phyloP scores from a whole-genome alignment of 2,888 invertebrate genomes.

The Xestia xanthographa region DNA sequence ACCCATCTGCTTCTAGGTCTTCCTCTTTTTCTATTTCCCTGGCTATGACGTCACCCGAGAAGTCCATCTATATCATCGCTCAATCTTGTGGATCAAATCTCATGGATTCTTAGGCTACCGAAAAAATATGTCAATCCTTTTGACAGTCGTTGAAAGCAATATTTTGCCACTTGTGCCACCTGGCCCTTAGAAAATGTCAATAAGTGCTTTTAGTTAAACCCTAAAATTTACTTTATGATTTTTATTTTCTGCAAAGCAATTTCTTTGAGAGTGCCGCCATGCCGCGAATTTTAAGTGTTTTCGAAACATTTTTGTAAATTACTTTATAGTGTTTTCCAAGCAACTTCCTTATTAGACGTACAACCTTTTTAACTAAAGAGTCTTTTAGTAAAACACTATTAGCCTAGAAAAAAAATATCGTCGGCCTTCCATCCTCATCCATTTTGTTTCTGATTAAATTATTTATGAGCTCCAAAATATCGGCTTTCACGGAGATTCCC shows the following conservation, averaged over 20 bases:
- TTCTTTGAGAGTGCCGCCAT: background rate
- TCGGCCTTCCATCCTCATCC: constrained; percentile 38
- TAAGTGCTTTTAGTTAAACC: background rate
- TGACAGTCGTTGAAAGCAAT: background rate
- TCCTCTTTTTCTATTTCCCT: too few relatives aligned
- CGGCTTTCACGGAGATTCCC: constrained; percentile 59
- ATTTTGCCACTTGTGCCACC: background rate
- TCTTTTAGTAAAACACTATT: constrained; percentile 31
- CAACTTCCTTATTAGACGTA: constrained; percentile 10
- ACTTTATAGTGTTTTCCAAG: background rate
- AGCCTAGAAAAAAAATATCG: constrained; percentile 38
- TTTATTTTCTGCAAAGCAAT: background rate
- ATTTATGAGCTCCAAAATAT: constrained; percentile 69
- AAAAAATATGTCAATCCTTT: background rate
- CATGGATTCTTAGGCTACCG: background rate
- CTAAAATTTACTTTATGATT: background rate
- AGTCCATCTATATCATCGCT: too few relatives aligned
- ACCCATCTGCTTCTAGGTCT: too few relatives aligned
- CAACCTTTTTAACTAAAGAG: background rate
- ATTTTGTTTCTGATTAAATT: constrained; percentile 68
- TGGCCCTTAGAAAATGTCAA: background rate
- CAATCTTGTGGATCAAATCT: too few relatives aligned
- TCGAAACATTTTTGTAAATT: background rate
- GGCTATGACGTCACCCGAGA: too few relatives aligned
- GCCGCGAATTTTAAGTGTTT: background rate